A percentile compares a stretch with the other conserved stretches of the same genome.
Evolutionary conservation across 2,797 vertebrate genomes (phyloP).

Genomic region (Melanotaenia maccullochi): DNA sequence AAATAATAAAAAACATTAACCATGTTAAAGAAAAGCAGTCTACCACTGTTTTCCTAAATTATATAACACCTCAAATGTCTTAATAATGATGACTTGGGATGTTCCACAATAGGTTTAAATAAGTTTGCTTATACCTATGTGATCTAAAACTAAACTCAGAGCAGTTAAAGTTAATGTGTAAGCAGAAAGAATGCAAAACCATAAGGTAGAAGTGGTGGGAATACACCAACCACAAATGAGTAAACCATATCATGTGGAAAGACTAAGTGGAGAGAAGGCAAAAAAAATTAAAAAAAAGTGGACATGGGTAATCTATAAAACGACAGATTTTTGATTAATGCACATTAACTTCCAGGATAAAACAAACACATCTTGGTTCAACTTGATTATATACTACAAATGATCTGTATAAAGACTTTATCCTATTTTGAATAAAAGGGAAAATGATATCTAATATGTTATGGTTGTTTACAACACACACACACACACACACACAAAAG

Average conservation of each 20-base stretch:
- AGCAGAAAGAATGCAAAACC: not conserved
- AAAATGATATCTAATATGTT: not conserved
- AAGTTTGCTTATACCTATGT: no score
- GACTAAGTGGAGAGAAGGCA: not conserved
- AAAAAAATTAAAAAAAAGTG: no score
- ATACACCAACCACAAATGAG: slow-evolving; percentile 5
- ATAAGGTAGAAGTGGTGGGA: slow-evolving; percentile 1
- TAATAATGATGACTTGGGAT: no score
- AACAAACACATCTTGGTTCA: no score
- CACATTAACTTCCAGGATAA: not conserved
- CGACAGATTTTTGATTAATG: not conserved
- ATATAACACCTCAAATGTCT: no score
- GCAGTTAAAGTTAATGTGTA: not conserved
- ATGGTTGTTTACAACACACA: not conserved
- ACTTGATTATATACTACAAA: not conserved
- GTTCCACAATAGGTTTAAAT: not conserved
- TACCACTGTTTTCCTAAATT: no score
- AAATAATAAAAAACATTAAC: not conserved
- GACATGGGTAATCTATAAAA: slow-evolving; percentile 1
- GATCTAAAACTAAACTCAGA: not conserved
- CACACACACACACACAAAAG: not conserved
- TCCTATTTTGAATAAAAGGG: not conserved
- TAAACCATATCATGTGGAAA: slow-evolving; percentile 17
- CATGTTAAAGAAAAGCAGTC: no score
- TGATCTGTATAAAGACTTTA: not conserved